These are phyloP conservation scores for Piezodorus guildinii DNA, from an alignment of 1,140 invertebrate genomes.

Conservation along the genomic window DNA sequence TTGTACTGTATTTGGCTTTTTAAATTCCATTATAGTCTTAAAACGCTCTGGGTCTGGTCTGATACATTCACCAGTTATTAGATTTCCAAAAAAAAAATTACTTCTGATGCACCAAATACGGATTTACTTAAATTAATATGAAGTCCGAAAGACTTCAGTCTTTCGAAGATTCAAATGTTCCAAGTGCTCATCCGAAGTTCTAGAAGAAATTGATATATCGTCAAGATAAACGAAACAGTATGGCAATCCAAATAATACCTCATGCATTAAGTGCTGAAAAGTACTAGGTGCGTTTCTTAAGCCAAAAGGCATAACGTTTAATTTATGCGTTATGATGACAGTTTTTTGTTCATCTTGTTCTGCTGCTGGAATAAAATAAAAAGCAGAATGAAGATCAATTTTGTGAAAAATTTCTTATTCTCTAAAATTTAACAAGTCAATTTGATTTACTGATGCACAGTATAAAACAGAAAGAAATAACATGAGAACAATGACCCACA, in stretches of 20 bases:
- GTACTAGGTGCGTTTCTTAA: conserved; percentile 36
- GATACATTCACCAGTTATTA: conserved; percentile 13
- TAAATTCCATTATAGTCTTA: conserved; percentile 9
- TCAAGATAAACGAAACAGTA: conserved; percentile 21
- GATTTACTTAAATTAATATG: conserved; percentile 29
- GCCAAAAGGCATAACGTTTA: conserved; percentile 35
- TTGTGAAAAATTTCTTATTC: conserved; percentile 29
- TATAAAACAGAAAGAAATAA: no score
- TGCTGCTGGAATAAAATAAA: conserved; percentile 13
- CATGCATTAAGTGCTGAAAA: conserved; percentile 37
- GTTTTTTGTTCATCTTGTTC: conserved; percentile 31
- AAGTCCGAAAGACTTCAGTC: conserved; percentile 29
- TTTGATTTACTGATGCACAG: no score
- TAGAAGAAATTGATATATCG: conserved; percentile 18
- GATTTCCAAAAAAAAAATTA: conserved; percentile 29
- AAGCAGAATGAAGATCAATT: conserved; percentile 7
- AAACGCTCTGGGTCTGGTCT: conserved; percentile 5
- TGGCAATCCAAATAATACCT: conserved; percentile 30
- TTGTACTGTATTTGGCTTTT: background rate
- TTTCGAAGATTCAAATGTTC: conserved; percentile 34
- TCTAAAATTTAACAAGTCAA: background rate
- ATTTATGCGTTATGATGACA: conserved; percentile 32
- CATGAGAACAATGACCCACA: no score
- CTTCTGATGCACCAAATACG: conserved; percentile 26
- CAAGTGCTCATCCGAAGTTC: conserved; percentile 31